Evolutionary conservation across 2,113 vertebrate genomes (phyloP), one percentile per base, ranked within the genome.

Genomic region (Muntiacus reevesi): DNA sequence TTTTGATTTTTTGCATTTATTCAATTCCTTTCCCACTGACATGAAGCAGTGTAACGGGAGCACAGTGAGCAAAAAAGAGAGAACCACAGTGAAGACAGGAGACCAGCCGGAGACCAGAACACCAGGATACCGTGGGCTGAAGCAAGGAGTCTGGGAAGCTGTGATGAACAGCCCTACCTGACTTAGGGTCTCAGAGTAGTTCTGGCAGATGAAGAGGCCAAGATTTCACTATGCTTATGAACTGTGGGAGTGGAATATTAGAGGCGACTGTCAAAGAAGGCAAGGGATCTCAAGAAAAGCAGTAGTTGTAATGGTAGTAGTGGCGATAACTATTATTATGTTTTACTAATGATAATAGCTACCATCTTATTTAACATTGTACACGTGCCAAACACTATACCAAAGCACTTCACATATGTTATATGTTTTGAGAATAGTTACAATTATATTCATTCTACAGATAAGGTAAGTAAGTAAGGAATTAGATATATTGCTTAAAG

Each of bases 51-150:
- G 43, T 82, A 88, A 14, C 59, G 12, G 13, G n/a, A 60, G 62
- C 33, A 25, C 11, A 19, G 62, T 33, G 12, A 28, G 54, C n/a
- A 25, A 60, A 81, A 36, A 19, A 64, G 13, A 84, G 79, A 59
- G 6, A 55, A 83, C 40, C n/a, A 71, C 0, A 2, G 27, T 40
- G 9, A 7, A 89, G 16, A 15, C 8, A 40, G 16, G 28, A 55
- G 74, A 47, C 13, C 21, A 59, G 3, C 40, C 9, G 1, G 6
- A n/a, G 25, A 30, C 33, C 83, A 81, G 59, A 55, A 30, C 59
- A 71, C 0, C 2, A 82, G 62, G 28, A 88, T 14, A 59, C 4
- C 1, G 0, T 27, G 27, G 33, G 54, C 60, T 19, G 40, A 2
- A 12, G 21, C 21, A 64, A 19, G 76, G 40, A n/a, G 12, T 33